Evolutionary conservation across 1,140 invertebrate species (phyloP).

Genomic region (Drosophila leontia): DNA sequence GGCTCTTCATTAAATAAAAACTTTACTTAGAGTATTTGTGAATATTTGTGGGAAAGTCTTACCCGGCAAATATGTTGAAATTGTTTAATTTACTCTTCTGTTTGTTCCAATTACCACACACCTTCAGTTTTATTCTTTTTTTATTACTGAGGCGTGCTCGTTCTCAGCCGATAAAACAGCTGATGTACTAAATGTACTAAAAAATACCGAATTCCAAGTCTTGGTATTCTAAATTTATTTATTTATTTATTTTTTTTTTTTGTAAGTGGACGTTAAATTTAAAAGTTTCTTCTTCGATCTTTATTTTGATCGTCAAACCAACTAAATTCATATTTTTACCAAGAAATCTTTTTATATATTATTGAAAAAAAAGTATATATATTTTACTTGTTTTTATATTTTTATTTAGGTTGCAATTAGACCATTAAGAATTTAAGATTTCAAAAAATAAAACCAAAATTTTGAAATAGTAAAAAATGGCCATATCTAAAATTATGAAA

Average conservation of each 20-base stretch:
- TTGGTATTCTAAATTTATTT: background rate
- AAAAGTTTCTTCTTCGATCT: background rate
- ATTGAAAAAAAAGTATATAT: too few relatives aligned
- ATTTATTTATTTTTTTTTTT: background rate
- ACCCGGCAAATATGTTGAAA: too few relatives aligned
- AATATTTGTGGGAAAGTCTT: background rate
- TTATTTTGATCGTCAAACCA: too few relatives aligned
- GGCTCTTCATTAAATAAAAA: too few relatives aligned
- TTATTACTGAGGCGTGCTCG: slow-evolving; percentile 2
- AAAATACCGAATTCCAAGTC: slow-evolving; percentile 13
- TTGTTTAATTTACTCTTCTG: background rate
- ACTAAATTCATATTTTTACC: too few relatives aligned
- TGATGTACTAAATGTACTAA: slow-evolving; percentile 17
- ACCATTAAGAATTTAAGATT: too few relatives aligned
- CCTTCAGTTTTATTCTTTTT: background rate
- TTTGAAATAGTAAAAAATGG: too few relatives aligned
- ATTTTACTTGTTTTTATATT: too few relatives aligned
- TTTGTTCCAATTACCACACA: slow-evolving; percentile 9
- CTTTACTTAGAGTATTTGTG: background rate
- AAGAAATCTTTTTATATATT: too few relatives aligned
- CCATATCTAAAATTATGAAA: too few relatives aligned
- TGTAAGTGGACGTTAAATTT: background rate
- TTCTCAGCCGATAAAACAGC: slow-evolving; percentile 3
- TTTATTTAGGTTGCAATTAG: too few relatives aligned
- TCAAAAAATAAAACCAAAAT: too few relatives aligned